phyloP scores from a whole-genome alignment of 2,797 vertebrate genomes.

The Dallia pectoralis region DNA sequence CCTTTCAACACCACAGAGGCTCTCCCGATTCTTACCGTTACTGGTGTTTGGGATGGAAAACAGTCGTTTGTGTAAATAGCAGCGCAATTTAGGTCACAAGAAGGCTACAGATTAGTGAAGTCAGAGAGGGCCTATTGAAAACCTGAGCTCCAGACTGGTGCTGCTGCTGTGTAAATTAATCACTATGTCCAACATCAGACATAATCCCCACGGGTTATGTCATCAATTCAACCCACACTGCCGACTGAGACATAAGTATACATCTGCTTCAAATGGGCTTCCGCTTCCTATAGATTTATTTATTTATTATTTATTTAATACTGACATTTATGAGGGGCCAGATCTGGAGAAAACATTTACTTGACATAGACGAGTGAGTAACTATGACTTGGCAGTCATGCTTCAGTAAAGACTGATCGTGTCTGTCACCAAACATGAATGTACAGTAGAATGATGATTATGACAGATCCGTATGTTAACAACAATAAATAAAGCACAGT shows the following conservation, averaged over 20 bases:
- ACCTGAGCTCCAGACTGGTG: neutral
- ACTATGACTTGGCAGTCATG: constrained; percentile 16
- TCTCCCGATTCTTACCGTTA: neutral
- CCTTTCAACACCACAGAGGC: neutral
- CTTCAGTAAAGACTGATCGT: constrained; percentile 6
- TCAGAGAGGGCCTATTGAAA: neutral
- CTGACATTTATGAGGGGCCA: too few relatives aligned
- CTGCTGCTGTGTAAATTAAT: neutral
- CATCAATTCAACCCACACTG: too few relatives aligned
- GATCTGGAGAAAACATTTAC: neutral
- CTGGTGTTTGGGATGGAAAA: constrained; percentile 2
- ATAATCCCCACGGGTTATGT: neutral
- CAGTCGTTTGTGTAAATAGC: neutral
- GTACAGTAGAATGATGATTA: neutral
- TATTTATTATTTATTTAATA: too few relatives aligned
- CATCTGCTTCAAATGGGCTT: neutral
- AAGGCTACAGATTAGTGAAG: neutral
- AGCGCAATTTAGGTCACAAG: neutral
- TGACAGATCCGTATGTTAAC: neutral
- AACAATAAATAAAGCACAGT: neutral
- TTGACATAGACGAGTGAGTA: neutral
- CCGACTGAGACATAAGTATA: neutral
- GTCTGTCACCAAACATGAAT: neutral
- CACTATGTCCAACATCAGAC: neutral
- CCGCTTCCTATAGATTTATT: neutral